Percentiles rank a stretch among this genome's conserved stretches.
Conservation (phyloP, 2,113 vertebrate species). For the Indri indri region DNA sequence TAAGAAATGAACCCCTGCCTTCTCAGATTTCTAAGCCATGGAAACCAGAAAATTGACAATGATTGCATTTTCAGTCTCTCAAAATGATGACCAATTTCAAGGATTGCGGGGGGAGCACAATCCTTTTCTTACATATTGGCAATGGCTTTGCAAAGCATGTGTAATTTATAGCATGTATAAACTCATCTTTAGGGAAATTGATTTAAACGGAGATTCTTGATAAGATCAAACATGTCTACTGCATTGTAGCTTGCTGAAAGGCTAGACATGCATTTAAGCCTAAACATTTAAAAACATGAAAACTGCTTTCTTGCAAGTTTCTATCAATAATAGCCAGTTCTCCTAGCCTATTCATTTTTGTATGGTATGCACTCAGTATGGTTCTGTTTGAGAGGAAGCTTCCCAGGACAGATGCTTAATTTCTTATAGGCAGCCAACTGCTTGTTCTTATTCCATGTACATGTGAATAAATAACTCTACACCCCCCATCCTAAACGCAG, state of each 20-base stretch:
- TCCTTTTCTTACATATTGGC: neutral
- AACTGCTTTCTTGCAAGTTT: constrained; percentile 49
- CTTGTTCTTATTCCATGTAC: constrained; percentile 36
- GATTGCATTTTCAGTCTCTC: constrained; percentile 66
- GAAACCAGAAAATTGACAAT: constrained; percentile 67
- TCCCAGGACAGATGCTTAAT: constrained; percentile 55
- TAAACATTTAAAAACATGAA: constrained; percentile 15
- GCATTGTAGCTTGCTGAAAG: neutral
- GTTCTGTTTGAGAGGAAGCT: constrained; percentile 36
- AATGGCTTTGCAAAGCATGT: neutral
- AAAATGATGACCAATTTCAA: constrained; percentile 53
- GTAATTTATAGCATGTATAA: neutral
- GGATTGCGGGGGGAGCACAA: neutral
- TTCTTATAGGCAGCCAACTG: constrained; percentile 48
- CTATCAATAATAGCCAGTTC: neutral
- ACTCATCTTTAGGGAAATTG: constrained; percentile 28
- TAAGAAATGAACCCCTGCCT: constrained; percentile 68
- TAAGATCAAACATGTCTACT: constrained; percentile 37
- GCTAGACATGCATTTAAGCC: constrained; percentile 16
- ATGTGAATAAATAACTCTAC: constrained; percentile 54
- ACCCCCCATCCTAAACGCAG: neutral
- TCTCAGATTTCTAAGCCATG: constrained; percentile 70
- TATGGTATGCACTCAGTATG: neutral
- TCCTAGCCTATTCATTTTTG: neutral
- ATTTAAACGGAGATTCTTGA: constrained; percentile 31